Percentiles rank a stretch among this genome's conserved stretches.
Evolutionary conservation across 2,888 invertebrate genomes (phyloP).

Genomic region (Sinopyrophorus schimmeli): DNA sequence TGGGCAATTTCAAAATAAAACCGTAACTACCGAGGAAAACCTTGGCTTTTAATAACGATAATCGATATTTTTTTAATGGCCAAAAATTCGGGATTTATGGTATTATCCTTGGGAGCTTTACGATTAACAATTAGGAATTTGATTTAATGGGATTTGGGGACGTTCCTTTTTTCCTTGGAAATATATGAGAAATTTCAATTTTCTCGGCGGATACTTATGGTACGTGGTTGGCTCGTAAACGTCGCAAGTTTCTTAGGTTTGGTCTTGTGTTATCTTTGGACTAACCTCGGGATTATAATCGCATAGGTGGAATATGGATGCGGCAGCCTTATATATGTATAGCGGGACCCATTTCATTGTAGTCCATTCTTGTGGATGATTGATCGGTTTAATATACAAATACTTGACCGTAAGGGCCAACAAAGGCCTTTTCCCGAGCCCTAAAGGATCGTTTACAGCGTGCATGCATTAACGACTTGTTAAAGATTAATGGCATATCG

Average conservation of each 20-base stretch:
- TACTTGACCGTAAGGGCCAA: slow-evolving; percentile 57
- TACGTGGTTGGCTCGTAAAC: too few species aligned
- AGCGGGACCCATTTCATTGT: slow-evolving; percentile 44
- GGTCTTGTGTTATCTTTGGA: slow-evolving; percentile 11
- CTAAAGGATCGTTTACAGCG: slow-evolving; percentile 56
- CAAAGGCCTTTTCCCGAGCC: slow-evolving; percentile 53
- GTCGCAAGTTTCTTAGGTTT: slow-evolving; percentile 17
- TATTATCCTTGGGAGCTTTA: too few species aligned
- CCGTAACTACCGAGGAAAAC: too few species aligned
- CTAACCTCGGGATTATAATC: slow-evolving; percentile 11
- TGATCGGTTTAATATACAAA: slow-evolving; percentile 59
- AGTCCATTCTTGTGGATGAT: slow-evolving; percentile 55
- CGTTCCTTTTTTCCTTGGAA: too few species aligned
- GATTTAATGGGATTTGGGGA: too few species aligned
- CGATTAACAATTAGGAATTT: too few species aligned
- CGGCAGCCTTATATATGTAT: slow-evolving; percentile 49
- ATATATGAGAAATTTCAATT: too few species aligned
- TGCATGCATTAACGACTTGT: slow-evolving; percentile 55
- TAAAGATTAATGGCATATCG: slow-evolving; percentile 55
- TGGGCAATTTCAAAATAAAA: too few species aligned
- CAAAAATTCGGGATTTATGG: too few species aligned
- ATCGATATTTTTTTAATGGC: too few species aligned
- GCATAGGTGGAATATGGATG: slow-evolving; percentile 29
- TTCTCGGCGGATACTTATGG: too few species aligned
- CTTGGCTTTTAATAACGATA: too few species aligned